A percentile compares a stretch with the other conserved stretches of the same genome.
phyloP scores from a whole-genome alignment of 2,797 vertebrate species.

The Hypotaenidia philippensis region DNA sequence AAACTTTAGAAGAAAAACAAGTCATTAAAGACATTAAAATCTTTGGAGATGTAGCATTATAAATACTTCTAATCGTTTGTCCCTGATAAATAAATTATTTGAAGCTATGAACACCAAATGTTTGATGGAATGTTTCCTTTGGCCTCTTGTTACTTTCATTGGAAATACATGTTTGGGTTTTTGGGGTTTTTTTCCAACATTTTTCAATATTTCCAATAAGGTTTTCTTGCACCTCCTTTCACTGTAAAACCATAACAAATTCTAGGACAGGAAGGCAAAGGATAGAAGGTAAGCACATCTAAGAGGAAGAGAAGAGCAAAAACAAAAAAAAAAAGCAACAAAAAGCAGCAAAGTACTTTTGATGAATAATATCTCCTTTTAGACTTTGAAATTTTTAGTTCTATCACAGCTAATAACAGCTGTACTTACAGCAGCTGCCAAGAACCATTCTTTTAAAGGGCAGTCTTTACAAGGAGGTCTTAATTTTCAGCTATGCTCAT shows the following conservation, averaged over 20 bases:
- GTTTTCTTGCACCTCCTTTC: background rate
- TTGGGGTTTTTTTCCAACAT: rapidly evolving
- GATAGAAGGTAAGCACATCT: background rate
- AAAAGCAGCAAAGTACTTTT: background rate
- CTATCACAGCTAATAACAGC: background rate
- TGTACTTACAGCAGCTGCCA: rapidly evolving
- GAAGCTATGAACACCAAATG: background rate
- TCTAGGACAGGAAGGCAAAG: background rate
- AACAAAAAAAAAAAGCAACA: background rate
- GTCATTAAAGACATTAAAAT: background rate
- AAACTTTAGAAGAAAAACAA: background rate
- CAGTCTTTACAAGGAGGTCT: background rate
- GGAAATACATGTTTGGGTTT: background rate
- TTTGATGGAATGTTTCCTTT: background rate
- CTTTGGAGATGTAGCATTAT: background rate
- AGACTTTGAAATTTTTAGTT: background rate
- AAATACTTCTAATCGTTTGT: background rate
- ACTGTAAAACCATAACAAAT: background rate
- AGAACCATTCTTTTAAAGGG: background rate
- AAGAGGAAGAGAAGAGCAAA: background rate
- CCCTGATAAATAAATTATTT: background rate
- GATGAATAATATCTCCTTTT: background rate
- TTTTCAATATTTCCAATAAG: background rate
- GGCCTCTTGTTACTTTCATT: background rate
- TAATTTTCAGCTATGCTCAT: background rate